Percentiles rank a stretch among this genome's conserved stretches.
These are phyloP conservation scores for Cyphomyrus plagiostoma DNA, from an alignment of 2,113 vertebrate genomes.

Conservation along the genomic window DNA sequence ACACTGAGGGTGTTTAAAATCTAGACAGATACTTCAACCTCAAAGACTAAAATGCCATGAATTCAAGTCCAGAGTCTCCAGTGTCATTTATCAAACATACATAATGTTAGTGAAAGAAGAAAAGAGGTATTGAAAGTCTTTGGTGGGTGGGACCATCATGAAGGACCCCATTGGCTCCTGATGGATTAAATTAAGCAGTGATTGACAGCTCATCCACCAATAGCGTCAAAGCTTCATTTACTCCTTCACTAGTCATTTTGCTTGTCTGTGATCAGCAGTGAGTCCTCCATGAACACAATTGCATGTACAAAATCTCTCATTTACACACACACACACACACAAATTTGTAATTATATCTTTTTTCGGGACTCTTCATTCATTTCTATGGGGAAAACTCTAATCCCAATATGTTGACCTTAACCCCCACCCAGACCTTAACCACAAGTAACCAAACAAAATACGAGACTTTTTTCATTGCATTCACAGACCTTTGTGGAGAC, in stretches of 20 bases:
- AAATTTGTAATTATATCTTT: too few species aligned
- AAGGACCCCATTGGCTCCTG: neutral
- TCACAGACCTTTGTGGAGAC: too few species aligned
- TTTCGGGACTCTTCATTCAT: too few species aligned
- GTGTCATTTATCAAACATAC: neutral
- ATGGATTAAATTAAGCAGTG: neutral
- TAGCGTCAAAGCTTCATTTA: neutral
- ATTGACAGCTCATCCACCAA: neutral
- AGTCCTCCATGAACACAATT: neutral
- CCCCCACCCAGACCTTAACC: too few species aligned
- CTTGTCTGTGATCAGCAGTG: neutral
- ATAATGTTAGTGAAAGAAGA: neutral
- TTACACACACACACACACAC: neutral
- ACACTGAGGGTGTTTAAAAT: neutral
- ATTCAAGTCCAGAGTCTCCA: neutral
- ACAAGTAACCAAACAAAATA: too few species aligned
- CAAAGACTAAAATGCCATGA: neutral
- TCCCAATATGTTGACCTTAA: too few species aligned
- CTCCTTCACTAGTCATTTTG: neutral
- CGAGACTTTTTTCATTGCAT: too few species aligned
- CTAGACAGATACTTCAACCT: neutral
- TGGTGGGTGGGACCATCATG: neutral
- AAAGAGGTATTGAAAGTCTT: neutral
- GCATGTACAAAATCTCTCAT: neutral
- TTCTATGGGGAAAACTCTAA: too few species aligned